These are phyloP conservation scores for Drosophila mimetica DNA, from an alignment of 2,888 invertebrate species.

Conservation along the genomic window DNA sequence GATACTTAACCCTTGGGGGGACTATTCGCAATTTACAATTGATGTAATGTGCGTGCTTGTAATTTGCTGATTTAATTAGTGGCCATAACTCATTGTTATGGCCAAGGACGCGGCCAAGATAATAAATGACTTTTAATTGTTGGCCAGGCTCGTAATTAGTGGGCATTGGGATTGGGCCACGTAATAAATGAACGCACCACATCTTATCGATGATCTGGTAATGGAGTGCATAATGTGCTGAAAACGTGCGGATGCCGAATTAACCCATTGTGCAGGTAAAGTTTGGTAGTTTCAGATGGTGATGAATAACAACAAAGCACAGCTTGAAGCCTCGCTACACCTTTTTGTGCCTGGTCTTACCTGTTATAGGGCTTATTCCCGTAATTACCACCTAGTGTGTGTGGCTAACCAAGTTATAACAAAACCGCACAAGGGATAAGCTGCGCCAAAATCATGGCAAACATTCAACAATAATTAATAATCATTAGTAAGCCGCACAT, in stretches of 20 bases:
- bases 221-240: slow-evolving; percentile 62
- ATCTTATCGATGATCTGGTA: slow-evolving; percentile 68
- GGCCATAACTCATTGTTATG: slow-evolving; percentile 69
- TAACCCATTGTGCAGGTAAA: neutral
- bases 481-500: slow-evolving; percentile 78
- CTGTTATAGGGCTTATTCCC: slow-evolving; percentile 44
- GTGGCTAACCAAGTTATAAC: slow-evolving; percentile 58
- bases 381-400: slow-evolving; percentile 62
- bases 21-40: slow-evolving; percentile 66
- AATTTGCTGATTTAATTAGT: slow-evolving; percentile 79
- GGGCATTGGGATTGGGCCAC: slow-evolving; percentile 32
- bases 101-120: slow-evolving; percentile 55
- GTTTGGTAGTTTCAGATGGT: neutral
- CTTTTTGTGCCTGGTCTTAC: slow-evolving; percentile 26
- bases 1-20: slow-evolving; percentile 36
- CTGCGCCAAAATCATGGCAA: slow-evolving; percentile 53
- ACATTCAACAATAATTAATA: slow-evolving; percentile 76
- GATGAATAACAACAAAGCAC: neutral
- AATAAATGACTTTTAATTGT: slow-evolving; percentile 77
- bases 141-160: slow-evolving; percentile 58
- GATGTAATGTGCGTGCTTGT: slow-evolving; percentile 75
- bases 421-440: slow-evolving; percentile 13
- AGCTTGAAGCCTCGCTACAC: neutral
- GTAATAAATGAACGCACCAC: slow-evolving; percentile 29
- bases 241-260: slow-evolving; percentile 19